phyloP scores from a whole-genome alignment of 2,797 vertebrate species.

The Scyliorhinus canicula region DNA sequence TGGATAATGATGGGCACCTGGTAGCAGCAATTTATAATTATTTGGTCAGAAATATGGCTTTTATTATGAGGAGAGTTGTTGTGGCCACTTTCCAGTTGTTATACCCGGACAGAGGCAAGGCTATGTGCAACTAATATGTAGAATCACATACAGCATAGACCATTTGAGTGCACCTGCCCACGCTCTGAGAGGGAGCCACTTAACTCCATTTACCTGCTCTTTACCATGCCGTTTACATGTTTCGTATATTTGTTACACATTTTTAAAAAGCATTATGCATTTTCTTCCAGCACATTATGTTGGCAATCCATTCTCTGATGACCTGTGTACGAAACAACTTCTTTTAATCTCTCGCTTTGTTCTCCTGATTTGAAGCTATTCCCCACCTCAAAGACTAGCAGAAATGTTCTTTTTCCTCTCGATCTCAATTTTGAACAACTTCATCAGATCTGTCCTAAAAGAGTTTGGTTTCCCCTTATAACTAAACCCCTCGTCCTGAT shows the following conservation, averaged over 20 bases:
- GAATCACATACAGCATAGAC: background rate
- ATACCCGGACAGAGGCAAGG: background rate
- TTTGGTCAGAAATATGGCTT: background rate
- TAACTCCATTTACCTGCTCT: background rate
- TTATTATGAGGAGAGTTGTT: background rate
- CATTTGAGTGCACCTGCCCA: background rate
- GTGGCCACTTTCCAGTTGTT: background rate
- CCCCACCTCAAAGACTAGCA: background rate
- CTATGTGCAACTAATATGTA: background rate
- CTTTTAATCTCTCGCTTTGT: background rate
- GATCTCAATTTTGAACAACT: background rate
- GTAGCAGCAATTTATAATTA: background rate
- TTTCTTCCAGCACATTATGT: background rate
- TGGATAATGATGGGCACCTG: too few species aligned
- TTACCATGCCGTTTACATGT: background rate
- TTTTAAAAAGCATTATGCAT: background rate
- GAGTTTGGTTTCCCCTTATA: background rate
- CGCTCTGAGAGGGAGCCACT: background rate
- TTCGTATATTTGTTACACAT: background rate
- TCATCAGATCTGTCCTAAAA: background rate
- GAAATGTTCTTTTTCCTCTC: too few species aligned
- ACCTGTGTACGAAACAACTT: background rate
- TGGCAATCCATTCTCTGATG: background rate
- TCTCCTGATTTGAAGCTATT: background rate
- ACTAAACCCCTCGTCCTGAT: too few species aligned